phyloP scores from a whole-genome alignment of 2,888 invertebrate species.

The Microctonus hyperodae region DNA sequence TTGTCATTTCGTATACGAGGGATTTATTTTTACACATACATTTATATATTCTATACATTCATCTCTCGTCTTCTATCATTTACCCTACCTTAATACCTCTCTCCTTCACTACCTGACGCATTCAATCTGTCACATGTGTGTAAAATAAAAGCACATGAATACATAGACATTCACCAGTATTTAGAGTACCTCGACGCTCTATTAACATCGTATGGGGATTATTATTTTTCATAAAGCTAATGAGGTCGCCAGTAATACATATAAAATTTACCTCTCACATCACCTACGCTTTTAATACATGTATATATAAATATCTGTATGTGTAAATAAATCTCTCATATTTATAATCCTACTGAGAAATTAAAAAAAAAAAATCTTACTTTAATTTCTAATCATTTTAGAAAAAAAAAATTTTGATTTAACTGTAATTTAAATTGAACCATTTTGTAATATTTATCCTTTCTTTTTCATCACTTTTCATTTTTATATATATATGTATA shows the following conservation, averaged over 20 bases:
- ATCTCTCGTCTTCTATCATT: not conserved
- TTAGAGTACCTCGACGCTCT: not conserved
- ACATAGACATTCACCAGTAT: conserved; percentile 17
- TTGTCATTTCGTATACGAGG: conserved; percentile 33
- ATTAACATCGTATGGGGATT: not conserved
- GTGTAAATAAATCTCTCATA: not conserved
- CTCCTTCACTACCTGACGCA: not conserved
- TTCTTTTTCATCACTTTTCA: no score
- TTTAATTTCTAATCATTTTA: not conserved
- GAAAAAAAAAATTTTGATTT: not conserved
- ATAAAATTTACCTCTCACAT: not conserved
- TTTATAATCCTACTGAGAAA: no score
- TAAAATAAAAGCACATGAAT: not conserved
- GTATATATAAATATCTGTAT: not conserved
- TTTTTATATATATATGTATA: no score
- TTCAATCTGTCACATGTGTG: not conserved
- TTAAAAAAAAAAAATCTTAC: not conserved
- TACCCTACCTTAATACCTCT: not conserved
- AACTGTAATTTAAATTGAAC: no score
- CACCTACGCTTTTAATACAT: not conserved
- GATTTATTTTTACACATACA: not conserved
- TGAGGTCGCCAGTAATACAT: not conserved
- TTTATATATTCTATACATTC: not conserved
- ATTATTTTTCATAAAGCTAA: not conserved
- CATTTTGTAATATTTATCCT: no score